Percentiles rank a stretch among this genome's conserved stretches.
Evolutionary conservation across 1,140 invertebrate species (phyloP).

Genomic region (Bombus pyrosoma): DNA sequence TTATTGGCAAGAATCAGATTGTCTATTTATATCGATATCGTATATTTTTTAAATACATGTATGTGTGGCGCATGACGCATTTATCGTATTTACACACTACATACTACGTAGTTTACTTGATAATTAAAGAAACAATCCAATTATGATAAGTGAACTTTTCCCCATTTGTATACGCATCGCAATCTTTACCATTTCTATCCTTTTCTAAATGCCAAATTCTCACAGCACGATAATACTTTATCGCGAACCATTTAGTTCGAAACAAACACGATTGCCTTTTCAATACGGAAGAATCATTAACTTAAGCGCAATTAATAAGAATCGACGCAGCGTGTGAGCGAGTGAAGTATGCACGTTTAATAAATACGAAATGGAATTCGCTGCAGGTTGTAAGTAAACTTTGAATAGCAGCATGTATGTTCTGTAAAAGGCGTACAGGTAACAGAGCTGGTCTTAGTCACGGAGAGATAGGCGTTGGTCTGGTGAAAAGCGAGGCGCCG

Average conservation of each 20-base stretch:
- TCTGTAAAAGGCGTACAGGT: no score
- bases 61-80: no score
- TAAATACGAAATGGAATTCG: constrained; percentile 62
- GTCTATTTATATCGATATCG: no score
- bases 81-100: no score
- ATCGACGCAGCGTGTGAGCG: constrained; percentile 5
- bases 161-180: no score
- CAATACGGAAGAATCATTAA: neutral
- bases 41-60: no score
- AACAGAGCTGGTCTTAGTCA: constrained; percentile 1
- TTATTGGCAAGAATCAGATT: no score
- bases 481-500: constrained; percentile 43
- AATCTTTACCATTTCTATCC: neutral
- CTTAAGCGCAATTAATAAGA: constrained; percentile 52
- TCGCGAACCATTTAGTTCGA: neutral
- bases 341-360: constrained; percentile 56
- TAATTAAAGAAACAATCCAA: no score
- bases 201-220: neutral
- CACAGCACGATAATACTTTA: no score
- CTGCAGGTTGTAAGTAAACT: constrained; percentile 34
- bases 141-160: no score
- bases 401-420: neutral
- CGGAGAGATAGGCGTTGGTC: neutral
- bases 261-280: neutral
- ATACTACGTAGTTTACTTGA: no score